phyloP scores from a whole-genome alignment of 2,888 invertebrate genomes.

The Catocala sponsa region DNA sequence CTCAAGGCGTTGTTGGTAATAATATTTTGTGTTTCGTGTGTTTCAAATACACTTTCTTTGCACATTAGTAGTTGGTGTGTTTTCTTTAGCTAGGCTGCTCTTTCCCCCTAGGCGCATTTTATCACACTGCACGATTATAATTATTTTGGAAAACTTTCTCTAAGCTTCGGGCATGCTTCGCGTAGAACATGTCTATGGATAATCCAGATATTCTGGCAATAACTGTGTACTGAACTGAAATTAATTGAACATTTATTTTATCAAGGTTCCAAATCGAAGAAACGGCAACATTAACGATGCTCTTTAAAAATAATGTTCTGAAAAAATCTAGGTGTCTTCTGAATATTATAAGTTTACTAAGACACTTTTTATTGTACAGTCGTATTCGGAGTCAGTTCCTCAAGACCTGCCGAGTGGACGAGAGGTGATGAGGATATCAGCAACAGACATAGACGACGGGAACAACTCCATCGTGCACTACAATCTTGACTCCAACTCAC shows the following conservation, averaged over 20 bases:
- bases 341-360: constrained; percentile 27
- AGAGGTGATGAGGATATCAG: constrained; percentile 96
- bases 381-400: constrained; percentile 92
- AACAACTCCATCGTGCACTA: constrained; percentile 96
- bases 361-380: constrained; percentile 67
- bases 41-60: constrained; percentile 84
- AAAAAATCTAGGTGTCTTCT: neutral
- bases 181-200: constrained; percentile 76
- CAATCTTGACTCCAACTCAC: constrained; percentile 83
- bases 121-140: constrained; percentile 87
- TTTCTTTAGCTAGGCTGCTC: constrained; percentile 87
- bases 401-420: constrained; percentile 92
- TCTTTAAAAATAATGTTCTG: neutral
- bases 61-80: constrained; percentile 86
- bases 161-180: constrained; percentile 86
- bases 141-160: constrained; percentile 85
- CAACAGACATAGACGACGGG: constrained; percentile 97
- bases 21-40: constrained; percentile 75
- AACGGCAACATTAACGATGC: neutral
- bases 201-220: constrained; percentile 39
- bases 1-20: constrained; percentile 85
- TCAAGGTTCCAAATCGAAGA: constrained; percentile 36
- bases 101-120: constrained; percentile 86
- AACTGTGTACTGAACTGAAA: constrained; percentile 32
- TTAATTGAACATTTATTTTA: constrained; percentile 38